phyloP scores from a whole-genome alignment of 2,888 invertebrate species.

The Leucophenga maculata region DNA sequence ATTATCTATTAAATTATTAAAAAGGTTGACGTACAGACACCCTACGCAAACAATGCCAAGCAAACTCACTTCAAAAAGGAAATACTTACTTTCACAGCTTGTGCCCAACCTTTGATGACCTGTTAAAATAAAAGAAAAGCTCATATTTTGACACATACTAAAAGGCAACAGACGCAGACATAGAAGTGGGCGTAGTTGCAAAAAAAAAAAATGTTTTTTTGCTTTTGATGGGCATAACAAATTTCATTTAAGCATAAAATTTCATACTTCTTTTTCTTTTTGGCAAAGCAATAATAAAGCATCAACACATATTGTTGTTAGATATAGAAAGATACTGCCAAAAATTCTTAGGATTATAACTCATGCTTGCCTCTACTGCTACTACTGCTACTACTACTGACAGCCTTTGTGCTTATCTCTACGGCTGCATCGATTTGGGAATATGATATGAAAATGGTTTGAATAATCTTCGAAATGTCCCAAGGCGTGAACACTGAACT shows the following conservation, averaged over 20 bases:
- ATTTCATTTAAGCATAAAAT: slow-evolving; percentile 23
- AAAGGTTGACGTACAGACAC: not conserved
- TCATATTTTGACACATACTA: not conserved
- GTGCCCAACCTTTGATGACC: slow-evolving; percentile 1
- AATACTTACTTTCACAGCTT: too few relatives aligned
- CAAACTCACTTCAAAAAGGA: too few relatives aligned
- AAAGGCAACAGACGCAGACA: too few relatives aligned
- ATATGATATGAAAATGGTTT: slow-evolving; percentile 48
- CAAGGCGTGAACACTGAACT: slow-evolving; percentile 21
- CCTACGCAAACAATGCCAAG: not conserved
- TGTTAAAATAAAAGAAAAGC: slow-evolving; percentile 6
- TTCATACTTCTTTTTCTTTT: slow-evolving; percentile 6
- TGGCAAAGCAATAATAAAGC: not conserved
- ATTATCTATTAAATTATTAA: slow-evolving; percentile 21
- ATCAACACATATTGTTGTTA: not conserved
- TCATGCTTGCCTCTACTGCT: slow-evolving; percentile 1
- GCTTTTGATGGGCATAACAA: not conserved
- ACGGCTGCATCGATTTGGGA: slow-evolving; percentile 34
- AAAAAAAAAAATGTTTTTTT: too few relatives aligned
- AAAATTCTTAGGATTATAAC: too few relatives aligned
- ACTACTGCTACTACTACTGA: slow-evolving; percentile 16
- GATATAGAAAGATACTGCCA: too few relatives aligned
- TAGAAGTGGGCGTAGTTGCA: too few relatives aligned
- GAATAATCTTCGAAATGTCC: slow-evolving; percentile 36
- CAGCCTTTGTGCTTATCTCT: too few relatives aligned